Evolutionary conservation across 2,113 vertebrate genomes (phyloP).

Genomic region (Tragelaphus imberbis): DNA sequence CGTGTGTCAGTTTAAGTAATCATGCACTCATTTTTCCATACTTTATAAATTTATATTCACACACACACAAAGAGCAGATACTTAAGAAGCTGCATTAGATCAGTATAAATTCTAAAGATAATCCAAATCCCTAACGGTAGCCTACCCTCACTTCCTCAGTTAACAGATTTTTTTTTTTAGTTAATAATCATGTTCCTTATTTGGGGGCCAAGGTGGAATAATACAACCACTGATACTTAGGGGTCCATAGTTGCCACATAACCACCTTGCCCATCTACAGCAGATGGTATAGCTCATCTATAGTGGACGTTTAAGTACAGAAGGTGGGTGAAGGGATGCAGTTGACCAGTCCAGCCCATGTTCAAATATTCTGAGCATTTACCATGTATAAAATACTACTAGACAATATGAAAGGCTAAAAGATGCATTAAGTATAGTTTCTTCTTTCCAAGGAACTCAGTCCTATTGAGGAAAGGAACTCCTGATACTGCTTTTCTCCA

Average conservation of each 20-base stretch:
- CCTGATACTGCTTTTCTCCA: neutral
- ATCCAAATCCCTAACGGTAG: neutral
- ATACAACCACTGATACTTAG: neutral
- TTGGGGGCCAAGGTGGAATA: neutral
- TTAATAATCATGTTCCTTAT: neutral
- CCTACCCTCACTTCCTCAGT: neutral
- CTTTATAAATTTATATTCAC: neutral
- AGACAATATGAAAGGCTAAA: neutral
- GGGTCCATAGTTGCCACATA: neutral
- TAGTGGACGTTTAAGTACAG: neutral
- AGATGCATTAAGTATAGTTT: neutral
- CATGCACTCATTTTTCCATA: neutral
- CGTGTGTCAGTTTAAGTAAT: neutral
- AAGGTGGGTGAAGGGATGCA: neutral
- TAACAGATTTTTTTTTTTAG: neutral
- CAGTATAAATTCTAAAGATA: neutral
- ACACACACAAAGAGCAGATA: neutral
- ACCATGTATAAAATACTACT: neutral
- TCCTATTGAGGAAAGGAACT: neutral
- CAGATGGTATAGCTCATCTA: neutral
- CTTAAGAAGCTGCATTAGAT: neutral
- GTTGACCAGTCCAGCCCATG: neutral
- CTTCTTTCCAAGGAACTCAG: neutral
- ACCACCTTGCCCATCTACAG: neutral
- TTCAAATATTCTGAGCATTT: neutral